Conservation (phyloP, 1,140 invertebrate species). For the Brachionus rubens region DNA sequence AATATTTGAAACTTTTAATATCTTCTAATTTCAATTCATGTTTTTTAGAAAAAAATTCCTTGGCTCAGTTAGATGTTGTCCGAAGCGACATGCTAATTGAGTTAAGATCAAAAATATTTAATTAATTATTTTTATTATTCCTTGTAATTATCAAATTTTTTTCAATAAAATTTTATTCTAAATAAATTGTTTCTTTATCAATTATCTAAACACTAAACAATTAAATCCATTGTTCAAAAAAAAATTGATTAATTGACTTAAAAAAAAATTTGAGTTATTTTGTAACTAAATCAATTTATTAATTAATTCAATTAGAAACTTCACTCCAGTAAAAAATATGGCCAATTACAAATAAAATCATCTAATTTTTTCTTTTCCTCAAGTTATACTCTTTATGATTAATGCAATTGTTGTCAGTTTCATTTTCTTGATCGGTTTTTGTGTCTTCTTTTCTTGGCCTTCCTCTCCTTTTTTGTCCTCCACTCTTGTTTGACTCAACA, state of each 20-base stretch:
- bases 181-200: no score
- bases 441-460: not conserved
- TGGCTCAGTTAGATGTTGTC: not conserved
- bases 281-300: no score
- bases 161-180: no score
- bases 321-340: not conserved
- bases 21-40: not conserved
- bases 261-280: no score
- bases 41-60: not conserved
- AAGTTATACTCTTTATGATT: constrained; percentile 7
- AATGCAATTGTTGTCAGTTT: not conserved
- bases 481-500: not conserved
- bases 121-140: not conserved
- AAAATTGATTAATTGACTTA: no score
- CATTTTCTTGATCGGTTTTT: not conserved
- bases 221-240: no score
- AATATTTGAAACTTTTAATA: not conserved
- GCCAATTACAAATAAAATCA: not conserved
- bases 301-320: not conserved
- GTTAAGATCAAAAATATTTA: not conserved
- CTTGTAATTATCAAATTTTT: no score
- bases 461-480: not conserved
- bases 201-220: no score
- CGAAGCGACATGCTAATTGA: not conserved
- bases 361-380: constrained; percentile 4